These are phyloP conservation scores for Thomomys bottae DNA, from an alignment of 2,113 vertebrate genomes.

Conservation along the genomic window DNA sequence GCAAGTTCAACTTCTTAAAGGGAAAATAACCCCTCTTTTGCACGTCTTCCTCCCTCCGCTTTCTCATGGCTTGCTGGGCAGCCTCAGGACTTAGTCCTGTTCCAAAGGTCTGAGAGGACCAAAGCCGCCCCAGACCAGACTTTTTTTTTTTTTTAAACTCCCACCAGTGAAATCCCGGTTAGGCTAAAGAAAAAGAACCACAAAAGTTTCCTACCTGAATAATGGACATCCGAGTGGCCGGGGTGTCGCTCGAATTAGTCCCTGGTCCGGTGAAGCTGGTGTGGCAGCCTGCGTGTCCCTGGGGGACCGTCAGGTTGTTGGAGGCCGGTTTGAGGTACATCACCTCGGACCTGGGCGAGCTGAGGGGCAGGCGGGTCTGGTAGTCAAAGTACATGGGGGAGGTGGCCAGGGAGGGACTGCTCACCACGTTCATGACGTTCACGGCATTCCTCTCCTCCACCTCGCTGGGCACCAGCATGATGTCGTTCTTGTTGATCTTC, in stretches of 20 bases:
- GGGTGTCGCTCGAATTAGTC: constrained; percentile 96
- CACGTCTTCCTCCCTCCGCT: not conserved
- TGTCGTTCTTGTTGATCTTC: constrained; percentile 98
- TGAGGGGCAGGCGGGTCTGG: constrained; percentile 99
- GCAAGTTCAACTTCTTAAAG: not conserved
- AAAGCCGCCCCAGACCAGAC: too few relatives aligned
- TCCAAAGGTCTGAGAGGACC: constrained; percentile 54
- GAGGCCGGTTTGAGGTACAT: constrained; percentile 99
- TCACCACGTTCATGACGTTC: constrained; percentile 99
- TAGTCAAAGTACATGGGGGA: constrained; percentile 99
- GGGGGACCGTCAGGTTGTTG: constrained; percentile 98
- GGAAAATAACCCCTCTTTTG: constrained; percentile 34
- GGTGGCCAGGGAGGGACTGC: constrained; percentile 98
- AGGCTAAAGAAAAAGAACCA: too few relatives aligned
- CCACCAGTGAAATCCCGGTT: constrained; percentile 76
- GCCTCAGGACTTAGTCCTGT: not conserved
- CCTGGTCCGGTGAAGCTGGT: constrained; percentile 98
- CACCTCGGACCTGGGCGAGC: constrained; percentile 99
- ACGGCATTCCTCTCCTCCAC: constrained; percentile 98
- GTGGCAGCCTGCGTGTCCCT: constrained; percentile 97
- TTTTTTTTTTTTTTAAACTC: too few relatives aligned
- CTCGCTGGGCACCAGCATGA: constrained; percentile 99
- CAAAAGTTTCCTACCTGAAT: constrained; percentile 98
- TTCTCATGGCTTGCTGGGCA: constrained; percentile 74
- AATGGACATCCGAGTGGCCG: constrained; percentile 99